Base-by-base conservation (phyloP, 2,113 vertebrate species). In the Sebastes schlegelii region DNA sequence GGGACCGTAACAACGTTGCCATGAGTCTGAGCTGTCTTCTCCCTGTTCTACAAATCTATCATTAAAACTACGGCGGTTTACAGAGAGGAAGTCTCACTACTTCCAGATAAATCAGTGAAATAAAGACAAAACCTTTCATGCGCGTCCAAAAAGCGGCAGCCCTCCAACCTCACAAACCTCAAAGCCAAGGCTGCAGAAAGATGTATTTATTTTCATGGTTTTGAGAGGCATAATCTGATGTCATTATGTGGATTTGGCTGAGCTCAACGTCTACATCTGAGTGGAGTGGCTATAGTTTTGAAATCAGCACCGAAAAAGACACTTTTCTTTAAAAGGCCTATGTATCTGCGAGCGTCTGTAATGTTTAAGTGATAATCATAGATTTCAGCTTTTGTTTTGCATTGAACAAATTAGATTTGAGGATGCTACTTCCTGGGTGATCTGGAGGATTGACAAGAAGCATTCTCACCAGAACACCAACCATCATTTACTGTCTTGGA, bases 201-300 rank as follows among this genome's bases (percentile, higher is more conserved):
- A 88, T 83, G 81, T 80, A 90, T 92, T 92, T 92, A 92, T 93
- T 91, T 92, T 90, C 76, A 82, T 90, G 92, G 90, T 86, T 88
- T 88, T 43, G 46, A 82, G 79, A 89, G 86, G 76, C 90, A 89
- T 92, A 93, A 92, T 93, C 88, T 87, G 68, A 88, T 82, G 86
- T 88, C 83, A 91, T 88, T 91, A 86, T 88, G 90, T 90, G 91
- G 91, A 88, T 91, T 92, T 88, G 90, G 88, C 81, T 70, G 48
- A 83, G 83, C 63, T 77, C 63, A 80, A 74, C 57, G 46, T 80
- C 69, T 76, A 83, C 74, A 78, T 81, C n/a, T 73, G 75, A 83
- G 46, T 42, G 71, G 57, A 69, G 63, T 64, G 69, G 58, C 64
- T 74, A 10, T 40, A 66, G 58, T 86, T 88, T 86, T 19, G 62